Evolutionary conservation across 2,888 invertebrate species (phyloP).

Genomic region (Orchestes rusci): DNA sequence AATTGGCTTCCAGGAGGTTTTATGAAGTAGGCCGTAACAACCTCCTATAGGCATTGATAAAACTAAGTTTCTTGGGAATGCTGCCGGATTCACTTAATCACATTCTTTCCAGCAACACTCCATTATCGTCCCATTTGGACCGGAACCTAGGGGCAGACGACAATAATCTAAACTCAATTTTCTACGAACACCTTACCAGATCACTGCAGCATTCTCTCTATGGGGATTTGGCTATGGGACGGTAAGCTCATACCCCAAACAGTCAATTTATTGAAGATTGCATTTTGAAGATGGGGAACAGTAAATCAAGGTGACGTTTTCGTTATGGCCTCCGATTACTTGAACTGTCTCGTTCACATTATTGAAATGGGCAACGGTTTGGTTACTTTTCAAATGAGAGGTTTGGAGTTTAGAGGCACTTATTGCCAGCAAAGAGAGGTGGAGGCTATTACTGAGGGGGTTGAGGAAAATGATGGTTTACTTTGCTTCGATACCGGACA

Average conservation of each 20-base stretch:
- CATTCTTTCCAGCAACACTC: slow-evolving; percentile 65
- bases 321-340: slow-evolving; percentile 94
- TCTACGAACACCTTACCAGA: slow-evolving; percentile 96
- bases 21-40: too few relatives aligned
- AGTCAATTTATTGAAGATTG: neutral
- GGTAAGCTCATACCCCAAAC: slow-evolving; percentile 10
- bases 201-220: slow-evolving; percentile 93
- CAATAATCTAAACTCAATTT: slow-evolving; percentile 97
- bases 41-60: too few relatives aligned
- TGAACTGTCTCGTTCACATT: slow-evolving; percentile 96
- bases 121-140: slow-evolving; percentile 90
- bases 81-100: too few relatives aligned
- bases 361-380: slow-evolving; percentile 97
- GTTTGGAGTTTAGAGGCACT: slow-evolving; percentile 95
- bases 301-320: slow-evolving; percentile 97
- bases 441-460: slow-evolving; percentile 96
- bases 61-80: too few relatives aligned
- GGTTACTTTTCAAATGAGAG: slow-evolving; percentile 96
- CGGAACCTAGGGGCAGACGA: slow-evolving; percentile 90
- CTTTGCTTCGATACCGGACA: slow-evolving; percentile 90
- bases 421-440: slow-evolving; percentile 99
- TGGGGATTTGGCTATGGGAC: slow-evolving; percentile 82
- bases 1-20: too few relatives aligned
- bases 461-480: slow-evolving; percentile 92
- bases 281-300: slow-evolving; percentile 76